A percentile compares a stretch with the other conserved stretches of the same genome.
Conservation (phyloP, 23 tunicate species). For the Clavelina lepadiformis region DNA sequence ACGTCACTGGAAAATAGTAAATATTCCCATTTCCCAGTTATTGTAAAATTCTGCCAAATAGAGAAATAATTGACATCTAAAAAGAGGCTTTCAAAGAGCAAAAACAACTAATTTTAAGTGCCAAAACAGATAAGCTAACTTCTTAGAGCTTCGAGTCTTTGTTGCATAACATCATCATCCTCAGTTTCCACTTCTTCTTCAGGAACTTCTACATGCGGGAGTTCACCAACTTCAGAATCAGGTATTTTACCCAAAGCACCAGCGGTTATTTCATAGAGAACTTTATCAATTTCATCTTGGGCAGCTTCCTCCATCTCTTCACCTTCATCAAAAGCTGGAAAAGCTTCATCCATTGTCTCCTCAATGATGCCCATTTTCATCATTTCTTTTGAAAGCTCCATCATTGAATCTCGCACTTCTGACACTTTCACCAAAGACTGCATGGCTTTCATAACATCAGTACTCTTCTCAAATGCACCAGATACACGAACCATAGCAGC, state of each 20-base stretch:
- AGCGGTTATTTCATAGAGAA: constrained; percentile 83
- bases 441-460: constrained; percentile 87
- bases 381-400: constrained; percentile 92
- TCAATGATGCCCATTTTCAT: constrained; percentile 98
- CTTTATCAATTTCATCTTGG: constrained; percentile 96
- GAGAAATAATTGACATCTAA: no score
- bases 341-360: constrained; percentile 94
- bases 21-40: no score
- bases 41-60: no score
- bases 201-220: constrained; percentile 36
- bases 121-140: no score
- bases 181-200: constrained; percentile 44
- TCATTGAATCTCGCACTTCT: constrained; percentile 86
- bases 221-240: constrained; percentile 53
- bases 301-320: constrained; percentile 89
- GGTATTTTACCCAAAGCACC: constrained; percentile 77
- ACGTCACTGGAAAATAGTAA: no score
- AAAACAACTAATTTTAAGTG: no score
- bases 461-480: constrained; percentile 90
- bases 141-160: constrained; percentile 65
- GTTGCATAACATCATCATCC: constrained; percentile 68
- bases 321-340: constrained; percentile 63
- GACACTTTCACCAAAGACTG: constrained; percentile 67
- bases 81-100: no score
- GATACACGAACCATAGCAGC: constrained; percentile 82